Evolutionary conservation across 2,797 vertebrate species (phyloP).

Genomic region (Neosilurus mollespiculum): DNA sequence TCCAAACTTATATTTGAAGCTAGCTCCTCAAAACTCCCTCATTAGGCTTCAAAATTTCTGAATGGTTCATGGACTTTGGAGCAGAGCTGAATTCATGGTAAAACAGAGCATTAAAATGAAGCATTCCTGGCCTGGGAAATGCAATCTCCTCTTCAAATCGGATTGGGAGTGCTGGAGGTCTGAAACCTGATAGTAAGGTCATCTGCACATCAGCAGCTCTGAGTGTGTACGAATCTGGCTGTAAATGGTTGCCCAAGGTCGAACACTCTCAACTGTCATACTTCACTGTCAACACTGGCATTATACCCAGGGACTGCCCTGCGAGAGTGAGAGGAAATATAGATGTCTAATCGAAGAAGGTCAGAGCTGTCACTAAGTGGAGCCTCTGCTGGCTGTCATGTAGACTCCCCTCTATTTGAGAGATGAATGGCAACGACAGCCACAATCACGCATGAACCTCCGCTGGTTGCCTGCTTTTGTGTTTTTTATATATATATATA

Average conservation of each 20-base stretch:
- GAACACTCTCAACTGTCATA: slow-evolving; percentile 55
- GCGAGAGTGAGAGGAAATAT: slow-evolving; percentile 45
- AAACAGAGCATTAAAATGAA: slow-evolving; percentile 32
- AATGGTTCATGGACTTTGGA: not conserved
- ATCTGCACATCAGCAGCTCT: slow-evolving; percentile 47
- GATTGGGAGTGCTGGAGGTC: slow-evolving; percentile 43
- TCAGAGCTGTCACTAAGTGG: slow-evolving; percentile 57
- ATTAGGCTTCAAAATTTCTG: not conserved
- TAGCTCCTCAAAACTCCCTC: not conserved
- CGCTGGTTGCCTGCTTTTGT: slow-evolving; percentile 25
- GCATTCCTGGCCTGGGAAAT: slow-evolving; percentile 33
- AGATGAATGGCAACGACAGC: slow-evolving; percentile 52
- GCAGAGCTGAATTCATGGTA: slow-evolving; percentile 32
- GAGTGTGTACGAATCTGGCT: slow-evolving; percentile 42
- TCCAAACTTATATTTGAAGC: not conserved
- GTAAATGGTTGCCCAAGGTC: slow-evolving; percentile 54
- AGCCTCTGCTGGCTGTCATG: slow-evolving; percentile 57
- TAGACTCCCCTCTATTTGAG: slow-evolving; percentile 39
- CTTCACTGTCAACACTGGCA: slow-evolving; percentile 56
- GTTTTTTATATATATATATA: not conserved
- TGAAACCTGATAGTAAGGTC: slow-evolving; percentile 56
- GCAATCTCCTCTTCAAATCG: slow-evolving; percentile 36
- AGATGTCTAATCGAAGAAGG: slow-evolving; percentile 57
- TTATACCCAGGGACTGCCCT: slow-evolving; percentile 44
- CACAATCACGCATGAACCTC: slow-evolving; percentile 48